Percentiles rank a stretch among this genome's conserved stretches.
Evolutionary conservation across 1,140 invertebrate genomes (phyloP).

Genomic region (Caenorhabditis latens): DNA sequence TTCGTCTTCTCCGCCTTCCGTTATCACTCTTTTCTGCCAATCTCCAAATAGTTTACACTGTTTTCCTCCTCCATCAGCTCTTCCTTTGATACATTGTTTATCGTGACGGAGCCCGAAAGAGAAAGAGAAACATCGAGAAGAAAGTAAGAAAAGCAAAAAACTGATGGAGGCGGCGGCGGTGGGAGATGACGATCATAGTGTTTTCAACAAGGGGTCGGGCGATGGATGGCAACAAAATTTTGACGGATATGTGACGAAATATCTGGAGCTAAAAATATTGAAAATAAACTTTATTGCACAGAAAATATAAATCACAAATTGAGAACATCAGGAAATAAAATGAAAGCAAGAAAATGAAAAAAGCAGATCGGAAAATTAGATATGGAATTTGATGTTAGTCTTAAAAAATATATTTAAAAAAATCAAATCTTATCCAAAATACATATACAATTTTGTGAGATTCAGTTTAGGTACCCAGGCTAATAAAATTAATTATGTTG

Average conservation of each 20-base stretch:
- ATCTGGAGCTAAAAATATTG: background rate
- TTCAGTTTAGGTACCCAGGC: background rate
- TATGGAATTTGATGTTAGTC: too few relatives aligned
- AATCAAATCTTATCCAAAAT: too few relatives aligned
- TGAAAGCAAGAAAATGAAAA: too few relatives aligned
- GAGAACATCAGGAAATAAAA: too few relatives aligned
- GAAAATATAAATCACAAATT: too few relatives aligned
- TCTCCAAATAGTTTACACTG: slow-evolving; percentile 38
- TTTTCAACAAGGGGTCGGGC: background rate
- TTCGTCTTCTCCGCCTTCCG: background rate
- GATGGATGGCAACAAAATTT: background rate
- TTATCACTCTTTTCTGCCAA: slow-evolving; percentile 43
- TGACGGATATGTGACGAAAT: background rate
- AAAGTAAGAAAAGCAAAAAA: slow-evolving; percentile 6
- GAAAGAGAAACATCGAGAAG: slow-evolving; percentile 23
- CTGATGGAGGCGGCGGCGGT: slow-evolving; percentile 20
- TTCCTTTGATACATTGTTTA: slow-evolving; percentile 46
- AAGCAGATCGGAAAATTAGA: too few relatives aligned
- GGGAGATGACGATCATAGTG: background rate
- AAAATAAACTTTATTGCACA: background rate
- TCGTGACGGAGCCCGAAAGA: background rate
- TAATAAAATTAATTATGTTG: background rate
- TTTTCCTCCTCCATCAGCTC: background rate
- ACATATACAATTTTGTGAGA: background rate
- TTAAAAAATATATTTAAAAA: too few relatives aligned